These are phyloP conservation scores for Sminthopsis crassicaudata DNA, from an alignment of 2,113 vertebrate species.

Conservation along the genomic window DNA sequence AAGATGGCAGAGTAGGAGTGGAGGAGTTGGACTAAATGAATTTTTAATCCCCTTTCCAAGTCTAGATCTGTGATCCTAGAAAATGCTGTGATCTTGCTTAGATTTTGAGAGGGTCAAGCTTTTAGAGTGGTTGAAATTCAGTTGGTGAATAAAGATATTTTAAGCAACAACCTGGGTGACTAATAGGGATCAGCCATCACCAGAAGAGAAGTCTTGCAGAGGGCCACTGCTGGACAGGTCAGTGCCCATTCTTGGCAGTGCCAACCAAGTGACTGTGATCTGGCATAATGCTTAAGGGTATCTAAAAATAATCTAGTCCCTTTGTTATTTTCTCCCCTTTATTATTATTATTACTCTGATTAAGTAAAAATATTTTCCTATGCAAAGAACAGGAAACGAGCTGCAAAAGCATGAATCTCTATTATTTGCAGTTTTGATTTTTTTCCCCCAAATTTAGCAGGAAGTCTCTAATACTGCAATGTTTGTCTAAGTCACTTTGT, in stretches of 20 bases:
- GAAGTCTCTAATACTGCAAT: background rate
- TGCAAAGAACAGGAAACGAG: background rate
- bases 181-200: background rate
- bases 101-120: no score
- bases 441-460: background rate
- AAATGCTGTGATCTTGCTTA: no score
- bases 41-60: no score
- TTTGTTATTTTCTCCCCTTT: background rate
- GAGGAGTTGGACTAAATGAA: no score
- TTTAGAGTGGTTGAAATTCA: no score
- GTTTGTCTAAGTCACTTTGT: background rate
- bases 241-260: no score
- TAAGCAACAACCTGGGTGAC: no score
- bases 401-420: background rate
- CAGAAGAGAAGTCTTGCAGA: background rate
- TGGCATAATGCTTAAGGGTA: background rate
- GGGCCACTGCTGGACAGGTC: no score
- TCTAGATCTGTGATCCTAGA: no score
- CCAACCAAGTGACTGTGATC: background rate
- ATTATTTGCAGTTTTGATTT: background rate
- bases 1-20: no score
- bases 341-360: background rate
- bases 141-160: no score
- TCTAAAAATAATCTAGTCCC: background rate
- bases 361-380: background rate